Conservation (phyloP, 2,888 invertebrate species). For the Scaptomyza caliginosa region DNA sequence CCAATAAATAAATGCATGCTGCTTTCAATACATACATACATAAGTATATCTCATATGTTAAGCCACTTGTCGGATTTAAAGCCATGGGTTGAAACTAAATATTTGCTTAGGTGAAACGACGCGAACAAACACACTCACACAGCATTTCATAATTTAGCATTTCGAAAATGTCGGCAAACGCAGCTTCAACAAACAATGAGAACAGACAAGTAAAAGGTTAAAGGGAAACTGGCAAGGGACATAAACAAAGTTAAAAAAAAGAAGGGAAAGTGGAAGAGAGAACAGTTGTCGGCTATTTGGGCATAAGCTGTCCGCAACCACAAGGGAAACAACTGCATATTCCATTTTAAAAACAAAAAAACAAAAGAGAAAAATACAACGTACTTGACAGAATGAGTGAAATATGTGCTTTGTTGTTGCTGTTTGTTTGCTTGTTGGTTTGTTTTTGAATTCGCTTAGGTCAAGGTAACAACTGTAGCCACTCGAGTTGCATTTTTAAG, state of each 20-base stretch:
- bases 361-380: conserved; percentile 19
- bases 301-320: conserved; percentile 33
- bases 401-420: background rate
- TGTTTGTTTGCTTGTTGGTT: background rate
- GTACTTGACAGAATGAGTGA: conserved; percentile 23
- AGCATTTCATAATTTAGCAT: conserved; percentile 73
- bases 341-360: too few relatives aligned
- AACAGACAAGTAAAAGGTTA: background rate
- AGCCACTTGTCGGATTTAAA: conserved; percentile 36
- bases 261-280: background rate
- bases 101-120: conserved; percentile 32
- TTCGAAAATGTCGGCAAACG: conserved; percentile 55
- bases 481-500: conserved; percentile 33
- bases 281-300: conserved; percentile 45
- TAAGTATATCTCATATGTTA: background rate
- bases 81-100: conserved; percentile 28
- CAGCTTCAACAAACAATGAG: conserved; percentile 31
- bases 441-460: conserved; percentile 30
- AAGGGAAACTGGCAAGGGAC: conserved; percentile 2
- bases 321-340: conserved; percentile 49
- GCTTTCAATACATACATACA: background rate
- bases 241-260: conserved; percentile 34
- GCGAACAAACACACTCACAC: conserved; percentile 20
- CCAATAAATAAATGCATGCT: background rate
- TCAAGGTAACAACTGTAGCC: conserved; percentile 52